Evolutionary conservation across 2,113 vertebrate genomes (phyloP), one percentile per base, ranked within the genome.

Genomic region (Cyanoramphus novaezelandiae): DNA sequence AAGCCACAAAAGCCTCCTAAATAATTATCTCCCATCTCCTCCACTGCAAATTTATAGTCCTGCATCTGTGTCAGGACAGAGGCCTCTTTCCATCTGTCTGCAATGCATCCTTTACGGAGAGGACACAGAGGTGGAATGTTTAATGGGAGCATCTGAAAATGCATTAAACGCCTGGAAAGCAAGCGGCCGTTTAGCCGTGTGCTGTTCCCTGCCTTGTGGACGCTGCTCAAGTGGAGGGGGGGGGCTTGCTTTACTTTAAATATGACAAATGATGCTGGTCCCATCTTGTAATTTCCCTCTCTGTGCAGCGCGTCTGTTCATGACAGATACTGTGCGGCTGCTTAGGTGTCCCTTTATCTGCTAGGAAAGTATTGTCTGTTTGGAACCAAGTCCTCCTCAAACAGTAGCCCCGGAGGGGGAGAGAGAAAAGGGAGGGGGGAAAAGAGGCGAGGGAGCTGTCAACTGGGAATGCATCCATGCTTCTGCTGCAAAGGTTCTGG

Each of bases 261-360:
- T 88, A 91, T 96, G 92, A 97, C 81, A 89, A 97, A 97, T 77
- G 44, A 93, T 90, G 91, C 78, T 29, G 63, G 92, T 76, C 84
- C 68, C 88, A 63, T 92, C 85, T 57, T 74, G 88, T 86, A 94
- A 90, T 94, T 97, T 93, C 83, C 83, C 72, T 95, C 96, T 72
- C 80, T 24, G 17, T 86, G 92, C 60, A 93, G 83, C 33, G 20
- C 46, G 91, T 82, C 95, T 97, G 97, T 64, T 95, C 88, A 47
- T 93, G 91, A 96, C 14, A 97, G 97, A 97, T 97, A 97, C 94
- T 71, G 64, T 21, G 33, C 94, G 83, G 95, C 90, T 88, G 90
- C 90, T 92, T 82, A 92, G 90, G 97, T 97, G 94, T 82, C 86
- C 35, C 4, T 90, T 97, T 96, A 95, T 97, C 96, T 97, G 90